These are phyloP conservation scores for Drosophila rubida DNA, from an alignment of 2,888 invertebrate species.

Conservation along the genomic window DNA sequence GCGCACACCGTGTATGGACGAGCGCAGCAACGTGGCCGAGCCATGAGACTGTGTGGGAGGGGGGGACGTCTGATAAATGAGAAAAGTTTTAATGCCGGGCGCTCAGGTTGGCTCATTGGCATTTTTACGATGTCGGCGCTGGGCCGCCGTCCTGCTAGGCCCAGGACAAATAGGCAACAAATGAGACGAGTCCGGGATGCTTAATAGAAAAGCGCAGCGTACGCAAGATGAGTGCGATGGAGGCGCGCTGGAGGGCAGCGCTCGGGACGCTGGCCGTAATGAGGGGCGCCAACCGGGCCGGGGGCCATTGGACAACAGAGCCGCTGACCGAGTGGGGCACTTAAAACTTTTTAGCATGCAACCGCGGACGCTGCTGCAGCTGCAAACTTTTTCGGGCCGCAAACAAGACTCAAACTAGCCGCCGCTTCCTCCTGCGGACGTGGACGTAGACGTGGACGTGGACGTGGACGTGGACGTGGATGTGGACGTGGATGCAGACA, in stretches of 20 bases:
- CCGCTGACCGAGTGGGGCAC: slow-evolving; percentile 62
- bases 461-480: slow-evolving; percentile 5
- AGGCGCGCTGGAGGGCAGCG: slow-evolving; percentile 3
- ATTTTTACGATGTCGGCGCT: slow-evolving; percentile 74
- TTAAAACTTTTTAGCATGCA: slow-evolving; percentile 76
- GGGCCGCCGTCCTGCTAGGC: slow-evolving; percentile 27
- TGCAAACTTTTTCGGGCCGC: slow-evolving; percentile 49
- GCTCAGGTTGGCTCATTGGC: slow-evolving; percentile 76
- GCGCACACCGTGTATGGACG: slow-evolving; percentile 16
- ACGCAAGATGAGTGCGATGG: slow-evolving; percentile 47
- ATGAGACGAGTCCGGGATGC: slow-evolving; percentile 71
- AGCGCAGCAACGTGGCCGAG: background rate
- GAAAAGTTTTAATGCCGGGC: slow-evolving; percentile 74
- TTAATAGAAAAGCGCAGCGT: slow-evolving; percentile 75
- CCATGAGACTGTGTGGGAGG: background rate
- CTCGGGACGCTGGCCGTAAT: background rate
- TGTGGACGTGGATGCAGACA: slow-evolving; percentile 7
- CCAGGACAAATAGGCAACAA: slow-evolving; percentile 73
- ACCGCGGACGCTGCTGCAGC: slow-evolving; percentile 56
- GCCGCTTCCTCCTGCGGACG: background rate
- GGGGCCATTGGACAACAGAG: background rate
- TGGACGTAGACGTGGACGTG: slow-evolving; percentile 16
- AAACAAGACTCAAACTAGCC: slow-evolving; percentile 21
- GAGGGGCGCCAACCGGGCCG: too few relatives aligned
- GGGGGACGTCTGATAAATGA: slow-evolving; percentile 68